These are phyloP conservation scores for Manacus vitellinus DNA, from an alignment of 2,113 vertebrate genomes.

Conservation along the genomic window DNA sequence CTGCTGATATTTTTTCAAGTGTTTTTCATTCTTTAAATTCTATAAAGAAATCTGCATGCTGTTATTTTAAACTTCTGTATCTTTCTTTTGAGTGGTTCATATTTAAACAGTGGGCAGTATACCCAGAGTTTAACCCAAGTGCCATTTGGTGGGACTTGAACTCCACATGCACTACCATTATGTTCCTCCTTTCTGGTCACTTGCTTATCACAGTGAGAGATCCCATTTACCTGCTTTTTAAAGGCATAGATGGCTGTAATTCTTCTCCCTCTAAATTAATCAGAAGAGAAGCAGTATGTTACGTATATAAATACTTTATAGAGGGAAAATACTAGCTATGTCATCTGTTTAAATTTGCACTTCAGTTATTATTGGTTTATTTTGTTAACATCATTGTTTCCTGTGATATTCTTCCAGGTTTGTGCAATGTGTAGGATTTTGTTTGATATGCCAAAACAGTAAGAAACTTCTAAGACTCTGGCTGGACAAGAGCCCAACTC, in stretches of 20 bases:
- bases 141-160: slow-evolving; percentile 59
- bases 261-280: neutral
- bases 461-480: neutral
- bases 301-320: neutral
- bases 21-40: slow-evolving; percentile 90
- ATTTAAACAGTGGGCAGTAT: slow-evolving; percentile 59
- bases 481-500: neutral
- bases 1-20: slow-evolving; percentile 92
- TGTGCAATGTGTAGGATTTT: neutral
- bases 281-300: neutral
- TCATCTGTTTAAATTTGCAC: neutral
- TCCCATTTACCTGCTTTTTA: neutral
- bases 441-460: neutral
- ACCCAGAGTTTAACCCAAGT: slow-evolving; percentile 60
- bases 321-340: neutral
- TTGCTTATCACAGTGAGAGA: neutral
- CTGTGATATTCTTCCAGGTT: neutral
- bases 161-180: neutral
- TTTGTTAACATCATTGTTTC: neutral
- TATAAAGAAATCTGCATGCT: slow-evolving; percentile 82
- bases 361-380: neutral
- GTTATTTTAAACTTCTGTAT: slow-evolving; percentile 87
- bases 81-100: slow-evolving; percentile 63
- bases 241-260: neutral
- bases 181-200: neutral